These are phyloP conservation scores for Tetranychus truncatus DNA, from an alignment of 2,888 invertebrate species.

Conservation along the genomic window DNA sequence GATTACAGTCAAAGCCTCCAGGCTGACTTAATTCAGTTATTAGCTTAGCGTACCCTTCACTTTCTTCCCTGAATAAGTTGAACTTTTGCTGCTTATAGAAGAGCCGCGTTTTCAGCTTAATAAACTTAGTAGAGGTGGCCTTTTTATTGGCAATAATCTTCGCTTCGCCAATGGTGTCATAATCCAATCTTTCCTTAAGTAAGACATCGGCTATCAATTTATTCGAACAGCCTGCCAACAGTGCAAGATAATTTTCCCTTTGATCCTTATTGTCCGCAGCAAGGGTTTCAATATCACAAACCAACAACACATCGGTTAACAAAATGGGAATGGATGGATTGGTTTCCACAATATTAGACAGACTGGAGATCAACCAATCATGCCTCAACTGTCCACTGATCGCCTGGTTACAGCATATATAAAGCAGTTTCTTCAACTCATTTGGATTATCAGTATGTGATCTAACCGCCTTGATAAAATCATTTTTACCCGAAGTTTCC, in stretches of 20 bases:
- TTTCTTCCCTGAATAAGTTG: slow-evolving; percentile 93
- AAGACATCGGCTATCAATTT: slow-evolving; percentile 48
- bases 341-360: slow-evolving; percentile 35
- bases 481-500: neutral
- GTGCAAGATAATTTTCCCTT: slow-evolving; percentile 43
- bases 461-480: neutral
- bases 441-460: neutral
- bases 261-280: slow-evolving; percentile 49
- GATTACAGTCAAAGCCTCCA: slow-evolving; percentile 29
- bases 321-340: slow-evolving; percentile 11
- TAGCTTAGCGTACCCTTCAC: slow-evolving; percentile 93
- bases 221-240: slow-evolving; percentile 30
- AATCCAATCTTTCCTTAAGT: slow-evolving; percentile 75
- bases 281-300: slow-evolving; percentile 51
- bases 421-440: slow-evolving; percentile 52
- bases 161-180: slow-evolving; percentile 77
- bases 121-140: slow-evolving; percentile 71
- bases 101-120: slow-evolving; percentile 89
- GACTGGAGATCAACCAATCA: slow-evolving; percentile 45
- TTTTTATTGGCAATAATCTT: slow-evolving; percentile 71
- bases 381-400: slow-evolving; percentile 55
- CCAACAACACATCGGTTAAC: slow-evolving; percentile 13
- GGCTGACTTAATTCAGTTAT: slow-evolving; percentile 81
- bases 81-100: slow-evolving; percentile 99
- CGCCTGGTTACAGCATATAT: slow-evolving; percentile 60